Conservation (phyloP, 2,888 invertebrate species). For the Endotricha flammealis region DNA sequence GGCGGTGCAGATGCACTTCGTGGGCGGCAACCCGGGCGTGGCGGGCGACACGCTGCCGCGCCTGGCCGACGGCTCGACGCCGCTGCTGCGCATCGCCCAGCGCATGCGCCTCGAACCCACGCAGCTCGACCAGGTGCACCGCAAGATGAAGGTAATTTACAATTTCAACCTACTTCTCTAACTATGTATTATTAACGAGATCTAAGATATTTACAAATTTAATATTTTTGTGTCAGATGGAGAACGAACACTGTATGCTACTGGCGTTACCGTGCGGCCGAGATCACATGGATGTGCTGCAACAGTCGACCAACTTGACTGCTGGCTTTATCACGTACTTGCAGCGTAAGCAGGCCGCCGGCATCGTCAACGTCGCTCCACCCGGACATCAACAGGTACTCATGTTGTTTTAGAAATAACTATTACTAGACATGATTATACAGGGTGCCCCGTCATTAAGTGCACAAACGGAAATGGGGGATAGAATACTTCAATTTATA, state of each 20-base stretch:
- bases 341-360: conserved; percentile 98
- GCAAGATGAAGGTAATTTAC: conserved; percentile 98
- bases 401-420: no score
- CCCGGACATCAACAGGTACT: conserved; percentile 93
- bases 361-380: conserved; percentile 96
- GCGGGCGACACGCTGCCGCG: conserved; percentile 93
- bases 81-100: conserved; percentile 95
- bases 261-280: conserved; percentile 96
- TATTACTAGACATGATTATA: no score
- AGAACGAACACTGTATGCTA: conserved; percentile 97
- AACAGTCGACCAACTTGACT: conserved; percentile 93
- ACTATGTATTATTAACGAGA: no score
- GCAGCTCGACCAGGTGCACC: conserved; percentile 96
- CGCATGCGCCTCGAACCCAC: conserved; percentile 97
- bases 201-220: no score
- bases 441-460: no score
- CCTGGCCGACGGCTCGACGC: conserved; percentile 89
- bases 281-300: conserved; percentile 94
- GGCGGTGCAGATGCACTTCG: conserved; percentile 99
- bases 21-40: conserved; percentile 94
- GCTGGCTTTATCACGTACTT: conserved; percentile 97
- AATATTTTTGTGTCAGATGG: conserved; percentile 86
- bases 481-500: no score
- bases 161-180: no score
- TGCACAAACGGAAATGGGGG: no score